phyloP scores from a whole-genome alignment of 2,888 invertebrate species.

The Embidobia sp. region DNA sequence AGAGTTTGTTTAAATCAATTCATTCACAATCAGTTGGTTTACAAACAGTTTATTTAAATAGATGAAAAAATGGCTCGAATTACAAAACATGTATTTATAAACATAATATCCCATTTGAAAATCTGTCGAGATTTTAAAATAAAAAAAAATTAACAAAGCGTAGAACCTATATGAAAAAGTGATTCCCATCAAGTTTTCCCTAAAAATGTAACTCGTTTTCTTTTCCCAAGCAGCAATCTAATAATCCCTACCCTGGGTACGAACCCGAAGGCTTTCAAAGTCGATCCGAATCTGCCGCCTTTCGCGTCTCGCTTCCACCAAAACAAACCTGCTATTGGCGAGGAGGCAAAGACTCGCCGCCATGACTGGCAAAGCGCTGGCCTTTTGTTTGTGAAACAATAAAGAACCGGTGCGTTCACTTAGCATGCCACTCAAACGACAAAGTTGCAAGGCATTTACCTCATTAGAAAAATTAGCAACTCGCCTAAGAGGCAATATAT shows the following conservation, averaged over 20 bases:
- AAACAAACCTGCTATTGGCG: conserved; percentile 77
- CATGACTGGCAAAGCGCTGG: conserved; percentile 79
- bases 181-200: no score
- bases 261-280: conserved; percentile 59
- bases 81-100: no score
- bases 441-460: conserved; percentile 75
- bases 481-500: conserved; percentile 48
- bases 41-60: no score
- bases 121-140: no score
- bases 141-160: no score
- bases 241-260: conserved; percentile 11
- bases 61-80: no score
- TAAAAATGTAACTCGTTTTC: no score
- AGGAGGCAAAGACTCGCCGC: conserved; percentile 80
- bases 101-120: no score
- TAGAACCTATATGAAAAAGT: no score
- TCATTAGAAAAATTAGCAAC: conserved; percentile 79
- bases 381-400: conserved; percentile 81
- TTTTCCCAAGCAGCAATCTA: no score
- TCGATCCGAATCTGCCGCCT: conserved; percentile 78
- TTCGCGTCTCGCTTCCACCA: conserved; percentile 75
- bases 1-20: no score
- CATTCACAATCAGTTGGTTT: no score
- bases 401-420: conserved; percentile 76
- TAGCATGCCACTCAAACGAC: conserved; percentile 78